Evolutionary conservation across 2,888 invertebrate genomes (phyloP), one percentile per base, ranked within the genome.

Genomic region (Lissocephala sabroskyi): DNA sequence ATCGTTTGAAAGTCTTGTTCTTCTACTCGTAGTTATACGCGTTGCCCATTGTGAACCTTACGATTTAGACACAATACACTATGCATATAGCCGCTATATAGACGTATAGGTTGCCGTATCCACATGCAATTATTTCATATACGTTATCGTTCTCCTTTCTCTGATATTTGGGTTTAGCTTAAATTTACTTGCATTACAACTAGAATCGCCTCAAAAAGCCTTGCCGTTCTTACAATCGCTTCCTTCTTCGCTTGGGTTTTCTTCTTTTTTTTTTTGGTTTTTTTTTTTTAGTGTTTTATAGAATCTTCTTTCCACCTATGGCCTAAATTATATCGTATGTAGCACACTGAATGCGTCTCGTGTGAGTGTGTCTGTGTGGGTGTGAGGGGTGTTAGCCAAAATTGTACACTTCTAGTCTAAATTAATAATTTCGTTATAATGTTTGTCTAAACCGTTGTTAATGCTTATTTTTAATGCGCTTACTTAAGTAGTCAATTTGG

Each of bases 211-310:
- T 58, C 58, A 46, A 63, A 52, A 59, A 50, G n/a, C n/a, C n/a
- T 75, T 77, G 70, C 78, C 78, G 73, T 65, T 76, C 65, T 53
- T 41, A 36, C 29, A 45, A n/a, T n/a, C n/a, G n/a, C n/a, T n/a
- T n/a, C n/a, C 39, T 49, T 45, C 10, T 50, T 66, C 55, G 62
- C 23, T 33, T 33, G 3, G n/a, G 5, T 62, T 54, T 18, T 56
- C 51, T 49, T 54, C 47, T 51, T 46, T 40, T 58, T 71, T 16
- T 35, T 35, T 10, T 35, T 16, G 13, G 9, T 13, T 61, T 42
- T 42, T 32, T 10, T 37, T 43, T 33, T 23, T 55, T 37, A 53
- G 52, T 56, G 47, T 54, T 49, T 65, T 60, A 13, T 45, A 59
- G 58, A 66, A 71, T 59, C 53, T 51, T 54, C 47, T 53, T 59